Base-by-base conservation (phyloP, 1,140 invertebrate species). In the Aphaenogaster rudis region DNA sequence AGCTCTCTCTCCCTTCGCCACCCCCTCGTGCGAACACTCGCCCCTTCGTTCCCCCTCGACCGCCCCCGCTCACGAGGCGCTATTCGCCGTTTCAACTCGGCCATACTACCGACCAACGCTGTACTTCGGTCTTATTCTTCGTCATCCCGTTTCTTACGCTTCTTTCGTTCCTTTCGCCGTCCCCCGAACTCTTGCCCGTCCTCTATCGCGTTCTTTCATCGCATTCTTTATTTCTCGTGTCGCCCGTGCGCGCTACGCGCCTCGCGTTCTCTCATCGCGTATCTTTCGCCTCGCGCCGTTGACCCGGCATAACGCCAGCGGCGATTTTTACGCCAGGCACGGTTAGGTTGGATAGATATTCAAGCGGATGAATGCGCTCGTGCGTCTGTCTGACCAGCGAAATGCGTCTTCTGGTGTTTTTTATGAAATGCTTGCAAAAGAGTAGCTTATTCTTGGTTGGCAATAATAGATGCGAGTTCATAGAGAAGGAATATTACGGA, bases 51-150 rank as follows among this genome's bases (percentile, higher is more conserved):
- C 7, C 72, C 33, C 8, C 57, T 13, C 45, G 54, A 50, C 48
- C 77, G n/a, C n/a, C 28, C 80, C 21, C 42, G 28, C 71, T 33
- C 61, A 45, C 63, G 21, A 54, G 59, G 74, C 74, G 72, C 54
- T 76, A 84, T 84, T 74, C 80, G 80, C 80, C 80, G 80, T 84
- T 76, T 84, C 69, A 84, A 28, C 80, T 54, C 39, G 28, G 28
- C 42, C 45, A 57, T 74, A 45, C 67, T 59, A 48, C 79, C 52
- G 52, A 74, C 33, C 69, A 42, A 82, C 64, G 21, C 54, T 74
- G 67, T 72, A 82, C 67, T 72, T 61, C 67, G 80, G 67, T 76
- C 80, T 84, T 84, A 84, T 76, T 84, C 80, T 61, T 76, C 80
- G 80, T 71, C 77, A 76, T 67, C 71, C 52, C 36, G 52, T 28